A percentile compares a stretch with the other conserved stretches of the same genome.
Conservation (phyloP, 2,797 vertebrate genomes). For the Poeciliopsis gracilis region DNA sequence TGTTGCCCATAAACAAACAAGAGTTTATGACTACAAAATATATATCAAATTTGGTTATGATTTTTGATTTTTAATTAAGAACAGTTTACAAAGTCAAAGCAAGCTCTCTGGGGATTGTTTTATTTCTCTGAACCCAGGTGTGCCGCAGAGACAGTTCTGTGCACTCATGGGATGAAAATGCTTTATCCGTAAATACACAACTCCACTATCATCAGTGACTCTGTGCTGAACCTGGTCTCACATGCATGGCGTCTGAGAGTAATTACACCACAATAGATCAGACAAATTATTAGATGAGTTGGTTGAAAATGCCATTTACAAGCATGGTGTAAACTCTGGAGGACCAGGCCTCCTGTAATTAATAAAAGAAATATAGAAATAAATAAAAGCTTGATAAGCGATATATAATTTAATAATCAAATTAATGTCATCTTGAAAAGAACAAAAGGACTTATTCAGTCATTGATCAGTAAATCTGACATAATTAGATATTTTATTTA, state of each 20-base stretch:
- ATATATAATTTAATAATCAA: neutral
- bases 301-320: neutral
- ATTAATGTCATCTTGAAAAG: neutral
- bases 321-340: neutral
- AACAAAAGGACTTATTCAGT: neutral
- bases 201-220: neutral
- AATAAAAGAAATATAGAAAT: neutral
- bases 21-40: neutral
- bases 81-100: neutral
- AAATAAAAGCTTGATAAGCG: neutral
- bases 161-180: neutral
- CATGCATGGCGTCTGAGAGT: neutral
- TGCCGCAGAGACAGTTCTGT: neutral
- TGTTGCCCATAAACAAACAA: neutral
- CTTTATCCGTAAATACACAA: neutral
- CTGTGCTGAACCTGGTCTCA: neutral
- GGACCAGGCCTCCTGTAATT: neutral
- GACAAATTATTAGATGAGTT: neutral
- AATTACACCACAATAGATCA: neutral
- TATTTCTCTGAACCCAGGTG: neutral
- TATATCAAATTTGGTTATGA: neutral
- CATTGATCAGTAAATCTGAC: neutral
- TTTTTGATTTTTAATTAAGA: neutral
- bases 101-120: neutral
- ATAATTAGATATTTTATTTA: neutral